These are phyloP conservation scores for Apaloderma vittatum DNA, from an alignment of 2,113 vertebrate species.

Conservation along the genomic window DNA sequence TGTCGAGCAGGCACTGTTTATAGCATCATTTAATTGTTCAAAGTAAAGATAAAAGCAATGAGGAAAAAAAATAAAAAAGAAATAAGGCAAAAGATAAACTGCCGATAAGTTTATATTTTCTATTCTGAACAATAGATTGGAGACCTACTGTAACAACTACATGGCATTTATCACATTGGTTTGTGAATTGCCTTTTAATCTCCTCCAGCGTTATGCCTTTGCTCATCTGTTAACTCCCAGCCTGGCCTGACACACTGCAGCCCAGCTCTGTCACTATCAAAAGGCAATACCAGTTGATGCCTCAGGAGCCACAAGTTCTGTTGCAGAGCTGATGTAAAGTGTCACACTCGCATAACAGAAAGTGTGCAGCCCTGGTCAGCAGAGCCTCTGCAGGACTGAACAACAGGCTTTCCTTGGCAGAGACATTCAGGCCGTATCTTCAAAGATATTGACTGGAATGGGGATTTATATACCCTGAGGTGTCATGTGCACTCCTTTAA, in stretches of 20 bases:
- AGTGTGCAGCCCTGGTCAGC: not conserved
- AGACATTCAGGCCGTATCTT: not conserved
- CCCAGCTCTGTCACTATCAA: not conserved
- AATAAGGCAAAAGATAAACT: not conserved
- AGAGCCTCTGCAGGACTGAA: not conserved
- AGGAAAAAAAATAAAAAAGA: no score
- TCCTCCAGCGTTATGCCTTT: not conserved
- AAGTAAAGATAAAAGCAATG: not conserved
- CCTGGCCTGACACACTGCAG: not conserved
- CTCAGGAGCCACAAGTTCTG: not conserved
- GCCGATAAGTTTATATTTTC: not conserved
- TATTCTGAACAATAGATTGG: not conserved
- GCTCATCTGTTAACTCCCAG: not conserved
- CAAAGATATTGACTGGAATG: not conserved
- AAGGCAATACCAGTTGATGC: not conserved
- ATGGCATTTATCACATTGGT: slow-evolving; percentile 11
- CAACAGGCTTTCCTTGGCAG: not conserved
- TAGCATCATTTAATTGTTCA: not conserved
- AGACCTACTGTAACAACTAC: not conserved
- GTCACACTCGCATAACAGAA: not conserved
- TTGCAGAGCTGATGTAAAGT: not conserved
- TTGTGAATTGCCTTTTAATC: slow-evolving; percentile 5
- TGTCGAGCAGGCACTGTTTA: not conserved
- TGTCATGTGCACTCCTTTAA: not conserved
- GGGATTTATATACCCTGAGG: not conserved